phyloP scores from a whole-genome alignment of 2,797 vertebrate genomes.

The Anolis apletophallus region DNA sequence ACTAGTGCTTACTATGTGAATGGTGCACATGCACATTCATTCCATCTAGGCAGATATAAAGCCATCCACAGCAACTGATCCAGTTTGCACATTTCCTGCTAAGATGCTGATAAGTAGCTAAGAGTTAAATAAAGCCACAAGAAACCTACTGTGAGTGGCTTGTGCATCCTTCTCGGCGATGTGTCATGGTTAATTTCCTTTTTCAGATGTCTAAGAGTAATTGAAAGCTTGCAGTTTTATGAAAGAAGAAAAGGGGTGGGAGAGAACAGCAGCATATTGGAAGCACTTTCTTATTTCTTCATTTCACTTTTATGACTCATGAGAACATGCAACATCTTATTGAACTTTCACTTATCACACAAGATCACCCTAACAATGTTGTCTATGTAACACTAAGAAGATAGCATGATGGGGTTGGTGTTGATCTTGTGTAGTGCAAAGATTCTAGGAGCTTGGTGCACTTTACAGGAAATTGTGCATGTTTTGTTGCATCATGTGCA shows the following conservation, averaged over 20 bases:
- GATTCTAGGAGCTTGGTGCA: not conserved
- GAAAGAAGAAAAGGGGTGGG: conserved; percentile 44
- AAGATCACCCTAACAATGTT: not conserved
- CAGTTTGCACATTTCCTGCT: conserved; percentile 16
- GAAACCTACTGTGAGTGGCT: conserved; percentile 7
- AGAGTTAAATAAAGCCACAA: conserved; percentile 49
- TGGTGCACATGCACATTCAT: not conserved
- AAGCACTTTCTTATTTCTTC: conserved; percentile 45
- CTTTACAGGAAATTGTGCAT: not conserved
- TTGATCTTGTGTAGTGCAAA: not conserved
- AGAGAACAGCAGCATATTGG: not conserved
- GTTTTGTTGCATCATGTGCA: too few relatives aligned
- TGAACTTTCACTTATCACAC: conserved; percentile 23
- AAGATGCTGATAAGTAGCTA: conserved; percentile 43
- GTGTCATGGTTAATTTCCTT: conserved; percentile 14
- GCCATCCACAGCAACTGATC: not conserved
- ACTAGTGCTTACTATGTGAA: not conserved
- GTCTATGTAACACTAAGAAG: not conserved
- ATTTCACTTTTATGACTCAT: conserved; percentile 61
- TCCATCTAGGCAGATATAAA: not conserved
- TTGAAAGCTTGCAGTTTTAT: conserved; percentile 27
- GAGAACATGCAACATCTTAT: not conserved
- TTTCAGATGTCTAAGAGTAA: not conserved
- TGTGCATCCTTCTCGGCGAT: not conserved
- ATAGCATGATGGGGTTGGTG: not conserved